Base-by-base conservation (phyloP, 2,113 vertebrate species). In the Beaufortia kweichowensis region DNA sequence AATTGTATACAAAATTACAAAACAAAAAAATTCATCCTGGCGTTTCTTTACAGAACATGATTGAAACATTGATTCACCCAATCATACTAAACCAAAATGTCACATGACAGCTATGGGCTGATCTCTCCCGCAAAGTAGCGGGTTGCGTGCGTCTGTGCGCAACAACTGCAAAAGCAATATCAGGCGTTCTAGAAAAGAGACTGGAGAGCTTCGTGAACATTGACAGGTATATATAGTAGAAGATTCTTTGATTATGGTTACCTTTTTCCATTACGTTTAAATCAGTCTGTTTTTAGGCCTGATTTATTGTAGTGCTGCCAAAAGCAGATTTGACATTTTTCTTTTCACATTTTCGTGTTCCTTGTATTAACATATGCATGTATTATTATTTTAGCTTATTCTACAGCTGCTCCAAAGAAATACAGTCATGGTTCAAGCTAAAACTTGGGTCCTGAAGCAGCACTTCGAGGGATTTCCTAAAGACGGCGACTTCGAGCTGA, bases 401-500 rank as follows among this genome's bases (percentile, higher is more conserved):
- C 53, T 24, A 79, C 74, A 85, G 84, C 1, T 81, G n/a, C n/a
- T n/a, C n/a, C n/a, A 62, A 7, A 73, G 70, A 69, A n/a, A n/a
- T n/a, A n/a, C 3, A 82, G 81, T 8, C 57, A 92, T 82, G 82
- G 75, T 88, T 29, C 83, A 84, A 76, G 90, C 93, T 19, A 92
- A 88, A 83, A 86, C 0, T 0, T 95, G 94, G 94, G 77, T 65
- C 43, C 86, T 95, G 75, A 92, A 90, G 84, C 90, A 91, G 57
- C 90, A 94, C 75, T 95, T 95, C 84, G 85, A 89, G 33, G 92
- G 93, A 21, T 75, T 72, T 48, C 93, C 94, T 31, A 90, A 89
- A 82, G 31, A 7, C 1, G 86, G 82, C 1, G 81, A 95, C 79
- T 94, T 95, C 14, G 91, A 94, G 17, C 41, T 95, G 76, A 91